Evolutionary conservation across 2,888 invertebrate genomes (phyloP).

Genomic region (Eristalis intricaria): DNA sequence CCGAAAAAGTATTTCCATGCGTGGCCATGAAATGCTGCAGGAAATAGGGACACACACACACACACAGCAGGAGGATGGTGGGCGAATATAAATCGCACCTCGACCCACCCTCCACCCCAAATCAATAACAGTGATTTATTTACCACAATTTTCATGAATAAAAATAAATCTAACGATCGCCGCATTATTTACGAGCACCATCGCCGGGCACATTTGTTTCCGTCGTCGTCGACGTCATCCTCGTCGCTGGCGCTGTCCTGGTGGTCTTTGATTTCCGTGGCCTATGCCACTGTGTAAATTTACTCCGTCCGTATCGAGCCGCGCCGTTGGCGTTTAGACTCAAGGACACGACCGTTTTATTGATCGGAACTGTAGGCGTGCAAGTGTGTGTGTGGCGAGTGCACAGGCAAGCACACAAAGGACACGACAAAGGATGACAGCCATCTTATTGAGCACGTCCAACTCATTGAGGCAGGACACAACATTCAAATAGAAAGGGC

Average conservation of each 20-base stretch:
- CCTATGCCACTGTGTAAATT: slow-evolving; percentile 21
- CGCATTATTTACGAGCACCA: slow-evolving; percentile 61
- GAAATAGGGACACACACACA: slow-evolving; percentile 7
- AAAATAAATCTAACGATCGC: slow-evolving; percentile 58
- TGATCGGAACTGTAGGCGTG: slow-evolving; percentile 11
- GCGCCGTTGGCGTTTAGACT: slow-evolving; percentile 3
- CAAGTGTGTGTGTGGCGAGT: not conserved
- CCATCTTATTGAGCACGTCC: slow-evolving; percentile 54
- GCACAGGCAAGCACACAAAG: not conserved
- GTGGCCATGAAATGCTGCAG: slow-evolving; percentile 29
- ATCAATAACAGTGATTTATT: slow-evolving; percentile 66
- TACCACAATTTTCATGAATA: slow-evolving; percentile 58
- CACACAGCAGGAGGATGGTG: not conserved
- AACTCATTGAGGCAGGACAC: slow-evolving; percentile 30
- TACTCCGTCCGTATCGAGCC: not conserved
- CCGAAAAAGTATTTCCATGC: slow-evolving; percentile 13
- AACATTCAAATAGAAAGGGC: slow-evolving; percentile 5
- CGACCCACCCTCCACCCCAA: slow-evolving; percentile 13
- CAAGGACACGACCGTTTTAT: slow-evolving; percentile 59
- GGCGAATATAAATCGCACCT: not conserved
- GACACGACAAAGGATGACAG: slow-evolving; percentile 48
- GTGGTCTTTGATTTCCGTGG: slow-evolving; percentile 43
- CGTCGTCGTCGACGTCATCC: not conserved
- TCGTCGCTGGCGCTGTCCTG: slow-evolving; percentile 3
- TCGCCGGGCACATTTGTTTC: slow-evolving; percentile 45